phyloP scores from a whole-genome alignment of 2,888 invertebrate species.

The Lochmaea capreae region DNA sequence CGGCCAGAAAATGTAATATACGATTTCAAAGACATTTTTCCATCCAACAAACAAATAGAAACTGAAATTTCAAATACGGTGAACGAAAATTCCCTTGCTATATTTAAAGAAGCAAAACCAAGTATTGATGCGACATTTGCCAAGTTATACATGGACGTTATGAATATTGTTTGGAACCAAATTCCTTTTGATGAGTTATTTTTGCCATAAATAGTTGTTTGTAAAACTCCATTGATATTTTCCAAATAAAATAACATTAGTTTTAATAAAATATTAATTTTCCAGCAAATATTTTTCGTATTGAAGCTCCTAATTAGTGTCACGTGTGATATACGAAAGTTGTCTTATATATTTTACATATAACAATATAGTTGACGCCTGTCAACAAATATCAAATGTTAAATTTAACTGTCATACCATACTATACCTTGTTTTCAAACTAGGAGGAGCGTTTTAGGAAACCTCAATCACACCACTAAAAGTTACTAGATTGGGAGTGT shows the following conservation, averaged over 20 bases:
- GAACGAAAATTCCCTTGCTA: constrained; percentile 52
- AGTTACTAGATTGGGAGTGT: no score
- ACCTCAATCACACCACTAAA: no score
- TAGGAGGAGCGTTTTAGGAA: no score
- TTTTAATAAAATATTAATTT: neutral
- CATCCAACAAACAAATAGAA: constrained; percentile 54
- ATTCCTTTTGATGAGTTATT: constrained; percentile 55
- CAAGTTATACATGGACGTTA: constrained; percentile 43
- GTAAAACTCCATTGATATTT: neutral
- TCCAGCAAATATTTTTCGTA: no score
- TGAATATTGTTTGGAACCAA: constrained; percentile 51
- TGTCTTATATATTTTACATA: no score
- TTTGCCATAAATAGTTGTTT: constrained; percentile 26
- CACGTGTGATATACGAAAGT: no score
- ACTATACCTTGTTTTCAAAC: no score
- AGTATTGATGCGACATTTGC: constrained; percentile 50
- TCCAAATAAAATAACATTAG: neutral
- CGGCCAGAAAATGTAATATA: constrained; percentile 65
- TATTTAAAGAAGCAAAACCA: constrained; percentile 53
- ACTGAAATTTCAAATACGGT: constrained; percentile 50
- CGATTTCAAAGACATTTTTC: constrained; percentile 52
- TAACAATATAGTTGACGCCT: no score
- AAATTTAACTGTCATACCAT: no score
- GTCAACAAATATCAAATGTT: no score
- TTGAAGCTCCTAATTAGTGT: no score